A percentile compares a stretch with the other conserved stretches of the same genome.
Evolutionary conservation across 2,888 invertebrate genomes (phyloP).

Genomic region (Protophormia terraenovae): DNA sequence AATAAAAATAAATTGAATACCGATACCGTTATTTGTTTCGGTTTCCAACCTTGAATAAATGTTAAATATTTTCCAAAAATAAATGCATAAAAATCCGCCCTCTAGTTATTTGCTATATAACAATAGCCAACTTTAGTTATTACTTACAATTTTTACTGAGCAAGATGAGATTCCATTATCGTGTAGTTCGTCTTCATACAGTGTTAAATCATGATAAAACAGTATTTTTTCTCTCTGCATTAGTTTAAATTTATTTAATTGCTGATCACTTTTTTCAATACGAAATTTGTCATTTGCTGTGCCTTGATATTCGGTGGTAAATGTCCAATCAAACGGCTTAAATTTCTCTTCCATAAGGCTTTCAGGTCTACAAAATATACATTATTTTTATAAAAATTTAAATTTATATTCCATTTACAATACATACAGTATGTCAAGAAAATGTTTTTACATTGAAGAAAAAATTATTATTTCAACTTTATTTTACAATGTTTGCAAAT

Average conservation of each 20-base stretch:
- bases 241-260: conserved; percentile 93
- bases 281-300: conserved; percentile 85
- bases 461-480: too few relatives aligned
- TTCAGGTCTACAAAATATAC: conserved; percentile 83
- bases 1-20: too few relatives aligned
- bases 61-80: too few relatives aligned
- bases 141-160: conserved; percentile 95
- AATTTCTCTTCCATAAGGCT: conserved; percentile 86
- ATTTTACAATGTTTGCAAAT: too few relatives aligned
- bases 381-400: background rate
- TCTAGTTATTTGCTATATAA: too few relatives aligned
- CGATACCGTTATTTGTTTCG: too few relatives aligned
- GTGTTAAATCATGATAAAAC: conserved; percentile 95
- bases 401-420: background rate
- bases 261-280: conserved; percentile 86
- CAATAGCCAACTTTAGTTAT: too few relatives aligned
- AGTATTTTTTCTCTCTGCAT: conserved; percentile 94
- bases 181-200: conserved; percentile 99
- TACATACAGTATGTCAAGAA: too few relatives aligned
- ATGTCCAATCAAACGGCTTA: conserved; percentile 98
- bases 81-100: too few relatives aligned
- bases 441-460: too few relatives aligned
- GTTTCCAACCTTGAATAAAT: too few relatives aligned
- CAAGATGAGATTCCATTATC: conserved; percentile 97
- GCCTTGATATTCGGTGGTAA: conserved; percentile 95